Base-by-base conservation (phyloP, 2,888 invertebrate species). In the Steromphala cineraria region DNA sequence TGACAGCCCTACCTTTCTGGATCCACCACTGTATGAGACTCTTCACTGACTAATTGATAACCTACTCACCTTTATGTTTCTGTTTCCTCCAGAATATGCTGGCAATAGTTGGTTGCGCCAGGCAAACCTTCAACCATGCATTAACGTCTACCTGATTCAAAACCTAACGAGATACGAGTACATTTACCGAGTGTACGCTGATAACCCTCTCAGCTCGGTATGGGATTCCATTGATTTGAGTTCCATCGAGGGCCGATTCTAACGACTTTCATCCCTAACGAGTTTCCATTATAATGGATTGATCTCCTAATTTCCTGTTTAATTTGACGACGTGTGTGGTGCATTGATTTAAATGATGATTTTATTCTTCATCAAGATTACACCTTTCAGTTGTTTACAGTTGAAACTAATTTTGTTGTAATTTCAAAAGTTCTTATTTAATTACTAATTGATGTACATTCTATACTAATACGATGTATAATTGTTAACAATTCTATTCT, bases 111-210 rank as follows among this genome's bases (percentile, higher is more conserved):
- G 86, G 83, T 81, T 82, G 71, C 83, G 83, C 75, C 83, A 78
- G 53, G 82, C 85, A 81, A 81, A 81, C 80, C 80, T 85, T 36
- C 82, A 85, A 78, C 85, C 86, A 15, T 81, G 75, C 80, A 85
- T 86, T 79, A 79, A 86, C 62, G 83, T 86, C 36, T 86, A 85
- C 81, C 53, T 83, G 80, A 83, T 88, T 46, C 80, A 83, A 62
- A 88, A 86, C 78, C 77, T 90, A 28, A 88, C 88, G 19, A 88
- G 89, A 67, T 84, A 85, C 28, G 86, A 92, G 21, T 92, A 92
- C 82, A 85, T 88, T 81, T 93, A 91, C 87, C 85, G 92, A 75
- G 88, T 93, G 24, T 86, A 88, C 52, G 92, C 92, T 19, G 91
- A 90, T 81, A 93, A 93, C 81, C 87, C 87, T 15, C 84, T 86